Conservation (phyloP, 2,113 vertebrate species). For the Heterotilapia buettikoferi region DNA sequence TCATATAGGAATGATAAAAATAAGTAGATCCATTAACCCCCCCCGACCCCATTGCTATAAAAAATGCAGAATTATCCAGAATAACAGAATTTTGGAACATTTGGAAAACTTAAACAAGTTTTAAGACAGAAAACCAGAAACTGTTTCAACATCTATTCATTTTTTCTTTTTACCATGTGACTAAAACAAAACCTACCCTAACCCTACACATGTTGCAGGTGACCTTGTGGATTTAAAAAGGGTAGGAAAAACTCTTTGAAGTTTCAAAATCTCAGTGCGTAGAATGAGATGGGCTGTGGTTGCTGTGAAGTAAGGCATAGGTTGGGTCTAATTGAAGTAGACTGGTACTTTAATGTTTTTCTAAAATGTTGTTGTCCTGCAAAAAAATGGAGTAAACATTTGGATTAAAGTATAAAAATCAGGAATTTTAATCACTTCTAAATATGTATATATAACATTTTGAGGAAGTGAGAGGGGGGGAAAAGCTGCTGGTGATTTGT, state of each 20-base stretch:
- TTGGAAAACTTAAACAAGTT: neutral
- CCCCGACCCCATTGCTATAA: neutral
- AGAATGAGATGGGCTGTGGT: neutral
- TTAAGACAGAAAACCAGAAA: neutral
- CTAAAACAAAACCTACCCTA: neutral
- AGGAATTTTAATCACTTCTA: neutral
- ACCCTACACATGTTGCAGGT: neutral
- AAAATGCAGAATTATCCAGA: neutral
- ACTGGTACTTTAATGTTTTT: neutral
- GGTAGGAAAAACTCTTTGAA: neutral
- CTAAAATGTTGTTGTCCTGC: neutral
- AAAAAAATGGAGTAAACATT: neutral
- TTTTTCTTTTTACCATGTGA: neutral
- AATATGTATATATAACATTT: neutral
- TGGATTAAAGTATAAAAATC: neutral
- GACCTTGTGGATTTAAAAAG: neutral
- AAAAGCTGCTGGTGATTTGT: neutral
- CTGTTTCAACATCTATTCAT: neutral
- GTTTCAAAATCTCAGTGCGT: neutral
- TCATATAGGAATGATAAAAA: neutral
- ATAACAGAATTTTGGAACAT: neutral
- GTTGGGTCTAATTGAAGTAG: neutral
- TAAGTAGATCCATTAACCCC: neutral
- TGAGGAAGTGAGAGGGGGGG: neutral
- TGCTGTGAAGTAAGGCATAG: neutral